Base-by-base conservation (phyloP, 2,888 invertebrate genomes). In the Prosopocoilus inquinatus region DNA sequence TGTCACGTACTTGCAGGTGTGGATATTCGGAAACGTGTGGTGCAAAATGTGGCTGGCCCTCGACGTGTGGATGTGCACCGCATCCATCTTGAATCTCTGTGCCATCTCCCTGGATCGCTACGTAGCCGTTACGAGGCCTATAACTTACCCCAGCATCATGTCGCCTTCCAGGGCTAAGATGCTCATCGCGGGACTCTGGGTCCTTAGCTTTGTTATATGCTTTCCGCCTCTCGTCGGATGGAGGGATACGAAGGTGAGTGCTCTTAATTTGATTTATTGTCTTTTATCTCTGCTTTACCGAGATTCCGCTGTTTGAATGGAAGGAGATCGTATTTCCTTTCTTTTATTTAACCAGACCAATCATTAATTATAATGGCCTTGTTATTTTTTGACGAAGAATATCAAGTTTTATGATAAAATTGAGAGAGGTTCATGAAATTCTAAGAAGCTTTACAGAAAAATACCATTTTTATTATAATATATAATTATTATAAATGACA, bases 1-100 rank as follows among this genome's bases (percentile, higher is more conserved):
- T n/a, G n/a, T 34, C 56, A 57, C 56, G 57, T 60, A 57, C 55
- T 74, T 78, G 38, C 81, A 94, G 89, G 89, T 94, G 73, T 98
- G 98, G 98, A 91, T 96, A 69, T 98, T 96, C 75, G 96, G 97
- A 47, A 90, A 91, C 76, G 83, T 94, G 43, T 96, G 96, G 94
- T 98, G 97, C 79, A 90, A 92, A 58, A 87, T 95, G 63, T 98
- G 97, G 97, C 81, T 98, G 61, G 96, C 97, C 0, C 88, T 96
- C 54, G 98, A 98, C 78, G 97, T 98, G 9, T 96, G 96, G 94
- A 91, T 97, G 91, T 97, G 96, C 80, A 98, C 98, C 0, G 95
- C 97, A 0, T 96, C 95, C 67, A 97, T 97, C 70, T 82, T 97
- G 66, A 97, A 97, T 78, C 84, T 97, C 52, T 96, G 96, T 75